Evolutionary conservation across 2,797 vertebrate genomes (phyloP).

Genomic region (Potorous gilbertii): DNA sequence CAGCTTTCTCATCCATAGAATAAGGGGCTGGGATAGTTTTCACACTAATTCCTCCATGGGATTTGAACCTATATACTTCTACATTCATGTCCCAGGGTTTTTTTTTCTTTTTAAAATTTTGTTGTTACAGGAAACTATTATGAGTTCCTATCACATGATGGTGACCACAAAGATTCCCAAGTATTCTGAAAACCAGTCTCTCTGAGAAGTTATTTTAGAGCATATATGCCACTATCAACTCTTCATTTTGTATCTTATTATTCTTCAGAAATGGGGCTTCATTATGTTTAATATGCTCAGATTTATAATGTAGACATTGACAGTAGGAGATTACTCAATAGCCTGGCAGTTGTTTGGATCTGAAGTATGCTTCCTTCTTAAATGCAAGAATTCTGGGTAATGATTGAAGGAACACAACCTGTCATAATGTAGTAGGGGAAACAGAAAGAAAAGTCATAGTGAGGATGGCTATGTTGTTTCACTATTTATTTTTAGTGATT

Average conservation of each 20-base stretch:
- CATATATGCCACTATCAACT: background rate
- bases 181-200: constrained; percentile 2
- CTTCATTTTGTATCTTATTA: constrained; percentile 44
- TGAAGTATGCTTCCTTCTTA: constrained; percentile 71
- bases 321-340: constrained; percentile 48
- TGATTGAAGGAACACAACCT: constrained; percentile 76
- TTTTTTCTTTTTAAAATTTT: background rate
- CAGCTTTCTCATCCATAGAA: background rate
- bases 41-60: background rate
- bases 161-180: background rate
- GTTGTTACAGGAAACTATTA: background rate
- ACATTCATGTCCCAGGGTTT: background rate
- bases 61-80: background rate
- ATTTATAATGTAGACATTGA: constrained; percentile 55
- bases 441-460: constrained; percentile 64
- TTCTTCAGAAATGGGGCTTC: constrained; percentile 18
- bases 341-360: constrained; percentile 58
- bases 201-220: constrained; percentile 48
- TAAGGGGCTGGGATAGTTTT: background rate
- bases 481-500: constrained; percentile 69
- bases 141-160: constrained; percentile 12
- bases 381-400: constrained; percentile 71
- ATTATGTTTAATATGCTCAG: constrained; percentile 30
- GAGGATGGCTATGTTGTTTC: constrained; percentile 73
- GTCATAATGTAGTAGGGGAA: constrained; percentile 71